Percentiles rank a stretch among this genome's conserved stretches.
phyloP scores from a whole-genome alignment of 2,888 invertebrate species.

The Incurvaria masculella region DNA sequence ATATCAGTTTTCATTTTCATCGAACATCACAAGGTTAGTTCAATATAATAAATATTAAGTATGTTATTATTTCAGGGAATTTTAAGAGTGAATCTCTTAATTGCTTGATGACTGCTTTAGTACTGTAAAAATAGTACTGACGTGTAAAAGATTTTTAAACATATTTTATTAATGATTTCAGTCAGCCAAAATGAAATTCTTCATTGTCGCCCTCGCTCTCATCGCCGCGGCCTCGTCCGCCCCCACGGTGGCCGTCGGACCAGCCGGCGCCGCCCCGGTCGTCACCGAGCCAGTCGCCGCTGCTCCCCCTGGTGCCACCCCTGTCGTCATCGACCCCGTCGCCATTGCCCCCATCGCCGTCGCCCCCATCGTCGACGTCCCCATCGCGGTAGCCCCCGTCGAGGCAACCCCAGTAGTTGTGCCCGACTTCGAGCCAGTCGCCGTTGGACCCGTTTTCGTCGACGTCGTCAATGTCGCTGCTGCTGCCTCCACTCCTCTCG shows the following conservation, averaged over 20 bases:
- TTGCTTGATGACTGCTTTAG: too few species aligned
- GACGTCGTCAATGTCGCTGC: slow-evolving; percentile 18
- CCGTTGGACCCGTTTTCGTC: slow-evolving; percentile 18
- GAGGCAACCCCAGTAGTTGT: slow-evolving; percentile 20
- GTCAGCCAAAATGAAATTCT: slow-evolving; percentile 33
- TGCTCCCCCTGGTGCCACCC: slow-evolving; percentile 7
- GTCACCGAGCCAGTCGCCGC: slow-evolving; percentile 12
- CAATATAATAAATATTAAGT: too few species aligned
- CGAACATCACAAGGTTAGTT: too few species aligned
- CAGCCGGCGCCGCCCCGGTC: slow-evolving; percentile 16
- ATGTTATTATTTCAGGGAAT: too few species aligned
- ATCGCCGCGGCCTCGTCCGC: slow-evolving; percentile 30
- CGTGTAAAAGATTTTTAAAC: too few species aligned
- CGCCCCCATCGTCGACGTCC: slow-evolving; percentile 13
- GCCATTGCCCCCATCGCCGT: slow-evolving; percentile 10
- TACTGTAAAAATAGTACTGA: too few species aligned
- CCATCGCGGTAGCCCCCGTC: slow-evolving; percentile 10
- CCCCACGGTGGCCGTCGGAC: slow-evolving; percentile 18
- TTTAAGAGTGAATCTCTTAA: too few species aligned
- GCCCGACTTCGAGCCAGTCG: slow-evolving; percentile 14
- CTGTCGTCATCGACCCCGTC: slow-evolving; percentile 9
- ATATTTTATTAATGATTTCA: too few species aligned
- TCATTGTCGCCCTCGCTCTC: slow-evolving; percentile 27
- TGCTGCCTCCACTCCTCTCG: slow-evolving; percentile 17
- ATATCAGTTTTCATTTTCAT: too few species aligned